A percentile compares a stretch with the other conserved stretches of the same genome.
Evolutionary conservation across 1,140 invertebrate species (phyloP).

Genomic region (Leucophenga varia): DNA sequence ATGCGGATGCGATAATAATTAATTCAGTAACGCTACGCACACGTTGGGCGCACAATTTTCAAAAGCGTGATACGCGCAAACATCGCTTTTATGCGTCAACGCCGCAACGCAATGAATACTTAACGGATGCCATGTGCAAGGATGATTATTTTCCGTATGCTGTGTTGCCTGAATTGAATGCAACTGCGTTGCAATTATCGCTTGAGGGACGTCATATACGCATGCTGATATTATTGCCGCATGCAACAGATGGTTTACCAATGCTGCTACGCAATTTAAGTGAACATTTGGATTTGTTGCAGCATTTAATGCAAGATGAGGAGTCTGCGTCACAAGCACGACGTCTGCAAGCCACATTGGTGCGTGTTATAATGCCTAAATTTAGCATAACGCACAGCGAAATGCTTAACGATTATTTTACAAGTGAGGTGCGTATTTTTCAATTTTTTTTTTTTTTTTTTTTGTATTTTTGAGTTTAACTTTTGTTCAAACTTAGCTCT

Average conservation of each 20-base stretch:
- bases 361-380: conserved; percentile 11
- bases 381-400: conserved; percentile 7
- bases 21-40: not conserved
- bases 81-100: conserved; percentile 4
- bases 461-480: not conserved
- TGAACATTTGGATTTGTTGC: conserved; percentile 3
- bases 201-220: conserved; percentile 7
- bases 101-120: not conserved
- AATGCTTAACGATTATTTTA: conserved; percentile 2
- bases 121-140: conserved; percentile 10
- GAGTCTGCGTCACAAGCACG: too few species aligned
- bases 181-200: conserved; percentile 14
- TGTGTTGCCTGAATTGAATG: conserved; percentile 7
- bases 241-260: conserved; percentile 8
- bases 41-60: conserved; percentile 19
- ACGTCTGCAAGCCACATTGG: conserved; percentile 10
- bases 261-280: conserved; percentile 2
- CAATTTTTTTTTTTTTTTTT: not conserved
- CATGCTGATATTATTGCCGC: conserved; percentile 10
- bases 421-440: conserved; percentile 7
- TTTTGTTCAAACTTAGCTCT: too few species aligned
- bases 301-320: not conserved
- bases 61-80: conserved; percentile 17
- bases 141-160: conserved; percentile 12
- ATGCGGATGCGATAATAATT: too few species aligned